Conservation (phyloP, 2,888 invertebrate genomes). For the Operophtera brumata region DNA sequence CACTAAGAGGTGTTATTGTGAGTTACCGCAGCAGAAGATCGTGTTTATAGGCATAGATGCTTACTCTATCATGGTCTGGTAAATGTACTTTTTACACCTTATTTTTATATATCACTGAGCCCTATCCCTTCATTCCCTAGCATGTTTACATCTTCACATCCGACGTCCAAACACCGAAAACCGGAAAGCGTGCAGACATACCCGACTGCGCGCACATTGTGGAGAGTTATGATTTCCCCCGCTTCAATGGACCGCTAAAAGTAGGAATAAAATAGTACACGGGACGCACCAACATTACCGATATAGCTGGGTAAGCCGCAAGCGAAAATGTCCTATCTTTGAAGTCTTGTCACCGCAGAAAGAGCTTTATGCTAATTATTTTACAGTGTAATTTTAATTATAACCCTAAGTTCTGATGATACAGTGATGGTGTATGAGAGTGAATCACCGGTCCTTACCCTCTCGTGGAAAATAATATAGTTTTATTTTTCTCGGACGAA, state of each 20-base stretch:
- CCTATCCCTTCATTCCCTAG: background rate
- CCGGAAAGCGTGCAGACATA: constrained; percentile 27
- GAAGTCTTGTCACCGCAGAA: constrained; percentile 23
- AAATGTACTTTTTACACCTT: constrained; percentile 10
- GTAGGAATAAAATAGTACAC: constrained; percentile 60
- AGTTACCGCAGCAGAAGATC: too few relatives aligned
- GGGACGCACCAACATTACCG: constrained; percentile 21
- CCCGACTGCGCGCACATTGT: constrained; percentile 15
- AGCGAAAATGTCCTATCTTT: constrained; percentile 21
- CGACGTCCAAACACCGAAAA: constrained; percentile 13
- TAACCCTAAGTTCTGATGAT: constrained; percentile 1
- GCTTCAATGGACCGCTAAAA: constrained; percentile 55
- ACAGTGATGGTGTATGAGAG: constrained; percentile 16
- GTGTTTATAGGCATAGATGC: too few relatives aligned
- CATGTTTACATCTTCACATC: constrained; percentile 20
- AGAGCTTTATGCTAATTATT: constrained; percentile 31
- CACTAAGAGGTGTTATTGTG: too few relatives aligned
- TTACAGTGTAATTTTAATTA: constrained; percentile 28
- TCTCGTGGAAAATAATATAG: constrained; percentile 51
- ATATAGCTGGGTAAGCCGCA: constrained; percentile 29
- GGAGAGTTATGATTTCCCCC: constrained; percentile 42
- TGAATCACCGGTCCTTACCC: constrained; percentile 73
- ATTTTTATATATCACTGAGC: constrained; percentile 12
- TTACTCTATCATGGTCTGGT: constrained; percentile 9
- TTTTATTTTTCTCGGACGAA: constrained; percentile 34